phyloP scores from a whole-genome alignment of 1,140 invertebrate genomes.

The Leptoteleia sp. region DNA sequence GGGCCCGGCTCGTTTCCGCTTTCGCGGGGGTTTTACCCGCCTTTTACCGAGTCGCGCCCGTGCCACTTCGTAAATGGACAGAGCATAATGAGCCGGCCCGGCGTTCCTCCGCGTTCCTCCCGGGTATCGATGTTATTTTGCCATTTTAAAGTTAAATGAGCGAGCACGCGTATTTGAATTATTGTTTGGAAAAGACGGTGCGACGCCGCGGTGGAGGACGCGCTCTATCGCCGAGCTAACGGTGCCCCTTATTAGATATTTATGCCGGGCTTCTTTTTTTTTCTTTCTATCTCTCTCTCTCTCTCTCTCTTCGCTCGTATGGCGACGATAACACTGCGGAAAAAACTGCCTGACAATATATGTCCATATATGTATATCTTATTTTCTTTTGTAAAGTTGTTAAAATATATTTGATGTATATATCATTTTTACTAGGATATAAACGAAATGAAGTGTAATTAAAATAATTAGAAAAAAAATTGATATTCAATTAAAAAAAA shows the following conservation, averaged over 20 bases:
- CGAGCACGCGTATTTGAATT: constrained; percentile 20
- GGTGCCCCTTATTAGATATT: constrained; percentile 56
- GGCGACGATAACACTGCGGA: no score
- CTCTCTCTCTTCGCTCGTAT: no score
- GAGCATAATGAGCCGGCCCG: constrained; percentile 37
- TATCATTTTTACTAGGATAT: no score
- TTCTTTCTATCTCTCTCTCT: no score
- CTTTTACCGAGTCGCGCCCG: constrained; percentile 40
- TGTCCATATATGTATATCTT: no score
- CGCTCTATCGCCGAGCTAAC: constrained; percentile 21
- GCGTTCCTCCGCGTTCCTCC: constrained; percentile 26
- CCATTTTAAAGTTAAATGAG: constrained; percentile 52
- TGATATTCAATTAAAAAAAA: no score
- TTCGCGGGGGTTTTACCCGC: constrained; percentile 38
- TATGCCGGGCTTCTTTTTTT: no score
- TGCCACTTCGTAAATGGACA: constrained; percentile 43
- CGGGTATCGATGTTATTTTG: constrained; percentile 36
- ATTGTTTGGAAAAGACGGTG: constrained; percentile 40
- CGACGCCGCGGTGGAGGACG: constrained; percentile 21
- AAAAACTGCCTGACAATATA: no score
- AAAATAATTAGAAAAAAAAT: no score
- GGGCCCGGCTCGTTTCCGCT: constrained; percentile 37
- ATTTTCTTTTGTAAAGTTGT: no score
- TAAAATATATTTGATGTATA: no score
- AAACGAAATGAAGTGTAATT: no score